phyloP scores from a whole-genome alignment of 2,888 invertebrate genomes.

The Clunio marinus region DNA sequence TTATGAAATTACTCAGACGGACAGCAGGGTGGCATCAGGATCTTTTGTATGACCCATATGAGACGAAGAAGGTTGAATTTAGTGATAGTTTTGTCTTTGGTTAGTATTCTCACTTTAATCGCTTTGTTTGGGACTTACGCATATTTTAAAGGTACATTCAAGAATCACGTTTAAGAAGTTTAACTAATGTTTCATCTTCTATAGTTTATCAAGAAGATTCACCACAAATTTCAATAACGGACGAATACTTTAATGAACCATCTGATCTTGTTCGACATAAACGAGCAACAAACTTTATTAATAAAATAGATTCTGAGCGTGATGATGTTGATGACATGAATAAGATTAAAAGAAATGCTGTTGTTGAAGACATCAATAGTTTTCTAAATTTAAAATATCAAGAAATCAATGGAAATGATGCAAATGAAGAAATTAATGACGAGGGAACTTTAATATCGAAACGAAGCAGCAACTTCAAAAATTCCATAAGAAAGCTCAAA shows the following conservation, averaged over 20 bases:
- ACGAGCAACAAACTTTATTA: background rate
- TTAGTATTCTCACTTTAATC: background rate
- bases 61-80: background rate
- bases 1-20: background rate
- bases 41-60: background rate
- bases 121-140: background rate
- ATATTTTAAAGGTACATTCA: background rate
- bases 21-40: background rate
- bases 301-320: background rate
- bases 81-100: background rate
- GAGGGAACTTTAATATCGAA: background rate
- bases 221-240: background rate
- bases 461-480: slow-evolving; percentile 3
- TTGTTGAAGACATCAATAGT: background rate
- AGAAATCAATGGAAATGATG: slow-evolving; percentile 9
- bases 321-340: background rate
- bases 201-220: background rate
- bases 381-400: background rate
- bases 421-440: background rate
- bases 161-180: too few species aligned
- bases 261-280: background rate
- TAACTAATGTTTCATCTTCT: too few species aligned
- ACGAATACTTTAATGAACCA: background rate
- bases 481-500: slow-evolving; percentile 19
- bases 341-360: background rate